A percentile compares a stretch with the other conserved stretches of the same genome.
Evolutionary conservation across 2,797 vertebrate species (phyloP).

Genomic region (Capromys pilorides): DNA sequence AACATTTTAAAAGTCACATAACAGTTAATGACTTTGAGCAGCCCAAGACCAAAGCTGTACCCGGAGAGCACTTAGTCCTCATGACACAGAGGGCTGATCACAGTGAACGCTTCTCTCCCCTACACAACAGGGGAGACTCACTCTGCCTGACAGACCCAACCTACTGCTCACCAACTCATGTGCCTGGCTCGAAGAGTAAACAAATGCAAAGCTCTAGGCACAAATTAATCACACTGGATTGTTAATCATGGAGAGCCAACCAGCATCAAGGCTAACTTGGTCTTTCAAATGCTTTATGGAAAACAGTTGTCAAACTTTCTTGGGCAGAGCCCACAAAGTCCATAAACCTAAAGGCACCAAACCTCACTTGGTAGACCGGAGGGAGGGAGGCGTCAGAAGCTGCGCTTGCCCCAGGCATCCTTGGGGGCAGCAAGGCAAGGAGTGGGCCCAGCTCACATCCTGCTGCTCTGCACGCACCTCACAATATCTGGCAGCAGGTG

Average conservation of each 20-base stretch:
- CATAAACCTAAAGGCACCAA: background rate
- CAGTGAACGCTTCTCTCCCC: background rate
- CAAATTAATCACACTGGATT: background rate
- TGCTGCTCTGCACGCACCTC: constrained; percentile 87
- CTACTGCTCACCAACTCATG: constrained; percentile 49
- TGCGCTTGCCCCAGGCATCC: too few relatives aligned
- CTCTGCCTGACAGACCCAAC: constrained; percentile 40
- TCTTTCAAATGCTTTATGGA: constrained; percentile 55
- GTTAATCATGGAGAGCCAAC: background rate
- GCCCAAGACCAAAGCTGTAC: constrained; percentile 23
- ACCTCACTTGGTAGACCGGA: background rate
- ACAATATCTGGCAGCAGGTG: constrained; percentile 89
- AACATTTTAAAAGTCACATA: background rate
- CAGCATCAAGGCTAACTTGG: background rate
- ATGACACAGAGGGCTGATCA: constrained; percentile 64
- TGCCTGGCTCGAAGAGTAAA: constrained; percentile 58
- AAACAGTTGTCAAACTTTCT: constrained; percentile 61
- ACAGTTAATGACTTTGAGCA: constrained; percentile 33
- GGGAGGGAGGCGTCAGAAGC: background rate
- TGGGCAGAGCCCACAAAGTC: background rate
- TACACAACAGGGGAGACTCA: constrained; percentile 44
- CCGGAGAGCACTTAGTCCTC: constrained; percentile 67
- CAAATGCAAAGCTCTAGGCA: background rate
- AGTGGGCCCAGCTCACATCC: constrained; percentile 77
- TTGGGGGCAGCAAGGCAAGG: background rate